A percentile compares a stretch with the other conserved stretches of the same genome.
These are phyloP conservation scores for Acrossocheilus wenchowensis DNA, from an alignment of 2,797 vertebrate genomes.

Conservation along the genomic window DNA sequence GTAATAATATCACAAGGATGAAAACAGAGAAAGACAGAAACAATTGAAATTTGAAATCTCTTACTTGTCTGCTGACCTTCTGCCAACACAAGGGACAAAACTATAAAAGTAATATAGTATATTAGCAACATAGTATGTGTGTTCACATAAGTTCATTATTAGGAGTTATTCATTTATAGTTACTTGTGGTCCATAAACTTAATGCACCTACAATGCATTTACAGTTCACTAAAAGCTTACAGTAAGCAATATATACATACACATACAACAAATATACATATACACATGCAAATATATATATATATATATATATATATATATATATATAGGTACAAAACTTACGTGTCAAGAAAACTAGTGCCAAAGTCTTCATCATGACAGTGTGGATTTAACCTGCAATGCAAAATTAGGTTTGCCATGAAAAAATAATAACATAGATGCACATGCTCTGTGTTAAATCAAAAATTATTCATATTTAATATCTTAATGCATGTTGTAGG, in stretches of 20 bases:
- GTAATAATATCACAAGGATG: background rate
- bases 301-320: too few relatives aligned
- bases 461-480: background rate
- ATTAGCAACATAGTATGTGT: background rate
- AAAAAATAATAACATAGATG: background rate
- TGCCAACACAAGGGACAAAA: slow-evolving; percentile 75
- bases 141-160: background rate
- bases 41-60: background rate
- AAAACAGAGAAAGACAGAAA: slow-evolving; percentile 20
- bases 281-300: too few relatives aligned
- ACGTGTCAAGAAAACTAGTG: slow-evolving; percentile 64
- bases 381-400: slow-evolving; percentile 61
- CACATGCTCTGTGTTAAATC: background rate
- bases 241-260: background rate
- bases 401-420: slow-evolving; percentile 12
- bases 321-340: slow-evolving; percentile 31
- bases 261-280: background rate
- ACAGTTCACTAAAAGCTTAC: background rate
- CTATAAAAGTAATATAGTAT: slow-evolving; percentile 61
- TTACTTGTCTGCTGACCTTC: slow-evolving; percentile 72
- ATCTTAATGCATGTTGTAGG: background rate
- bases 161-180: background rate
- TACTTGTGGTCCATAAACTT: background rate
- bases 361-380: slow-evolving; percentile 74
- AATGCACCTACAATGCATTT: background rate